These are phyloP conservation scores for Acanthoscelides obtectus DNA, from an alignment of 2,888 invertebrate genomes.

Conservation along the genomic window DNA sequence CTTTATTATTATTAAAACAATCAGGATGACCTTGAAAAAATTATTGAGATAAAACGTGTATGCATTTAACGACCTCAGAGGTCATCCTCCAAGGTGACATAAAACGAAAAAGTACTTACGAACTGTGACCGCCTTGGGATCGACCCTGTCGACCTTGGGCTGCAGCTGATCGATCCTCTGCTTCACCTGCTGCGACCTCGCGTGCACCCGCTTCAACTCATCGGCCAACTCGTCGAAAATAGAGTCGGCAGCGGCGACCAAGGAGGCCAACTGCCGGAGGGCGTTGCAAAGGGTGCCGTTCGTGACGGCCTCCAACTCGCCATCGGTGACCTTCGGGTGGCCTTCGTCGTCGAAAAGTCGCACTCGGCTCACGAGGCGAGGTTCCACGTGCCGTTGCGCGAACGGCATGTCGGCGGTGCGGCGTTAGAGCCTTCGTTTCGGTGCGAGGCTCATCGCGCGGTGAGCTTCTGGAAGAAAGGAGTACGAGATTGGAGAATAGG, in stretches of 20 bases:
- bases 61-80: no score
- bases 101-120: conserved; percentile 63
- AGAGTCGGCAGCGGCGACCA: conserved; percentile 78
- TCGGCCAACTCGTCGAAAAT: conserved; percentile 78
- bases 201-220: conserved; percentile 69
- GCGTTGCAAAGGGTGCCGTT: conserved; percentile 84
- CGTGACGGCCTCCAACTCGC: conserved; percentile 80
- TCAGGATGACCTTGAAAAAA: no score
- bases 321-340: conserved; percentile 58
- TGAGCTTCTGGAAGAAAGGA: neutral
- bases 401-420: conserved; percentile 76
- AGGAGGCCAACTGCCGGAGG: conserved; percentile 77
- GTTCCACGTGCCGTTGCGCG: conserved; percentile 78
- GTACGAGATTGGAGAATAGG: neutral
- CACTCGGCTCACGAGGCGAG: conserved; percentile 70
- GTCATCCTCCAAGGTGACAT: neutral
- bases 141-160: conserved; percentile 66
- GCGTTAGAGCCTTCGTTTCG: neutral
- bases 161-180: conserved; percentile 66
- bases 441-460: neutral
- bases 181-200: conserved; percentile 68
- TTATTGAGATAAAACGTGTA: no score
- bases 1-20: no score
- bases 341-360: conserved; percentile 58
- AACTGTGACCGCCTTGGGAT: conserved; percentile 89